Conservation (phyloP, 2,888 invertebrate genomes). For the Acanthosepion lycidas region DNA sequence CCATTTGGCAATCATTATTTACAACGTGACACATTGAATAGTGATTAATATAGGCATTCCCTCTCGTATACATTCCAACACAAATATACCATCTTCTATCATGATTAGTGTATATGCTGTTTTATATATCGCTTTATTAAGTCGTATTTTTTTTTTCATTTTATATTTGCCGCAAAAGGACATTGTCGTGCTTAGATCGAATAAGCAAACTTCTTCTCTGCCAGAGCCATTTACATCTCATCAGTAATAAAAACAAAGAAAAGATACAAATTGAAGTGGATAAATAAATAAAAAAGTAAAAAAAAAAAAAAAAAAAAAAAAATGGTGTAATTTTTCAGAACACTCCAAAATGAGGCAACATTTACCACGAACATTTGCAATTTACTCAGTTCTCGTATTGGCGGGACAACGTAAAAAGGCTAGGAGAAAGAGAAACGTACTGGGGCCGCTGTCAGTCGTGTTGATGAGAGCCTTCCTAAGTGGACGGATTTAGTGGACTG, state of each 20-base stretch:
- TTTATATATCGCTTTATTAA: not conserved
- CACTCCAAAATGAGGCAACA: not conserved
- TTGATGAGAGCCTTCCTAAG: not conserved
- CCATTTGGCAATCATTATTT: too few species aligned
- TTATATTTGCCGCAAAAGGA: not conserved
- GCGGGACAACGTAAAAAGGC: not conserved
- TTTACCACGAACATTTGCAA: constrained; percentile 17
- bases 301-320: not conserved
- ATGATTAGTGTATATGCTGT: not conserved
- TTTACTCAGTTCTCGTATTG: not conserved
- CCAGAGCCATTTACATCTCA: not conserved
- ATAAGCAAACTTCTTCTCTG: not conserved
- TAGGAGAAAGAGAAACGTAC: not conserved
- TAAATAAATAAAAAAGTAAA: not conserved
- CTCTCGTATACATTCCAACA: too few species aligned
- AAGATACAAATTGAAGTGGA: not conserved
- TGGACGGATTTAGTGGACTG: not conserved
- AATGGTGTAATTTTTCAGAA: not conserved
- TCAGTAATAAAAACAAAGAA: not conserved
- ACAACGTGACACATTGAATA: too few species aligned
- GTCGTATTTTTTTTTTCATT: not conserved
- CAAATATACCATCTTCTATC: too few species aligned
- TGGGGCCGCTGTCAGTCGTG: not conserved
- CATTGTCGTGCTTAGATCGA: not conserved
- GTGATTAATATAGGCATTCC: too few species aligned